Evolutionary conservation across 1,140 invertebrate genomes (phyloP).

Genomic region (Micrasema longulum): DNA sequence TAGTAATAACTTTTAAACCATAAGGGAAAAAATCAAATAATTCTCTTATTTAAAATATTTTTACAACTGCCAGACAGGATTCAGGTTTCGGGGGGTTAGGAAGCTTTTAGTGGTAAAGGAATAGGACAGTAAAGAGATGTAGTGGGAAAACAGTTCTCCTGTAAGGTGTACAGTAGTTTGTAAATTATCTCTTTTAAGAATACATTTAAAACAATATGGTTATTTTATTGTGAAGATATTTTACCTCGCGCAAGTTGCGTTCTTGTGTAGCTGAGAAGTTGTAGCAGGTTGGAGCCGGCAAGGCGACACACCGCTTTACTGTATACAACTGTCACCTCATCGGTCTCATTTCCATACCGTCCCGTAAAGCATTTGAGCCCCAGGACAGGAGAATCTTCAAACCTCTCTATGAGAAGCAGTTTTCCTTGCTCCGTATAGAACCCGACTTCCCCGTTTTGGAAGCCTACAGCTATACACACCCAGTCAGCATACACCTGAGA

Average conservation of each 20-base stretch:
- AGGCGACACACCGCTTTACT: conserved; percentile 81
- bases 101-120: too few species aligned
- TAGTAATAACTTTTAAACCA: too few species aligned
- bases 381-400: conserved; percentile 85
- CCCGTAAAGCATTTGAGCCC: conserved; percentile 86
- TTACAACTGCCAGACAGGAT: too few species aligned
- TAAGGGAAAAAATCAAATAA: too few species aligned
- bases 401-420: conserved; percentile 84
- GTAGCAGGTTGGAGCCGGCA: conserved; percentile 86
- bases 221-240: neutral
- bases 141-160: too few species aligned
- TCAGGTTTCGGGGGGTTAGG: too few species aligned
- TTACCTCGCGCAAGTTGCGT: conserved; percentile 83
- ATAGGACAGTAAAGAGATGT: too few species aligned
- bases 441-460: conserved; percentile 84
- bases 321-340: conserved; percentile 89
- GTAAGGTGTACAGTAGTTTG: too few species aligned
- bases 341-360: conserved; percentile 72
- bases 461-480: conserved; percentile 92
- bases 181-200: too few species aligned
- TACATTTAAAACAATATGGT: too few species aligned
- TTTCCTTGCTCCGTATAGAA: conserved; percentile 92
- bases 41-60: too few species aligned
- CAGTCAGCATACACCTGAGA: conserved; percentile 84
- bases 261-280: conserved; percentile 81